Evolutionary conservation across 2,797 vertebrate genomes (phyloP).

Genomic region (Rhinella marina): DNA sequence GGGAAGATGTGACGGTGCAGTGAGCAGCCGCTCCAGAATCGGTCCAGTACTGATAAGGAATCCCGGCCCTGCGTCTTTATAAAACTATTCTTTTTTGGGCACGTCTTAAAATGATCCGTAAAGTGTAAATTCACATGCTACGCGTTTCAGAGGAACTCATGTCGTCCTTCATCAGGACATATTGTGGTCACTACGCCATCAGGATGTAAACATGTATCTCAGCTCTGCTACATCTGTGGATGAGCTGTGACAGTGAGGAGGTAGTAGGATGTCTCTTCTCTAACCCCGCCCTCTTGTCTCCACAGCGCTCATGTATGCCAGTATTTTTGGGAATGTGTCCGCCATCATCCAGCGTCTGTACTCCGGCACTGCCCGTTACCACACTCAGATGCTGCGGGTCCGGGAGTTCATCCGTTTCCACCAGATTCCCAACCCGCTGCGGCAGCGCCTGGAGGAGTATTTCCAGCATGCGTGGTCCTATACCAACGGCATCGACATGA

Average conservation of each 20-base stretch:
- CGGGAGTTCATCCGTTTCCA: slow-evolving; percentile 90
- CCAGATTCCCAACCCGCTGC: slow-evolving; percentile 87
- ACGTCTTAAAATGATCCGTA: too few relatives aligned
- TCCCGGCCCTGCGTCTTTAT: too few relatives aligned
- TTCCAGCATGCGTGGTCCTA: slow-evolving; percentile 87
- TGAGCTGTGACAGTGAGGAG: background rate
- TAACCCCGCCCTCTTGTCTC: slow-evolving; percentile 13
- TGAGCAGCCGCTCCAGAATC: too few relatives aligned
- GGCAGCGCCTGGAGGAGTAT: slow-evolving; percentile 84
- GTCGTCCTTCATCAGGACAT: too few relatives aligned
- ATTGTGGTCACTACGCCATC: too few relatives aligned
- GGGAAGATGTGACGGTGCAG: too few relatives aligned
- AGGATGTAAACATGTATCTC: background rate
- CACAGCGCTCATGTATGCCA: slow-evolving; percentile 88
- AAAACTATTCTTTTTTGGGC: too few relatives aligned
- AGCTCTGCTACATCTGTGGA: background rate
- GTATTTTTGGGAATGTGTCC: slow-evolving; percentile 89
- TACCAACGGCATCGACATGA: slow-evolving; percentile 86
- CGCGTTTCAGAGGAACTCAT: too few relatives aligned
- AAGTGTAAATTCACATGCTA: too few relatives aligned
- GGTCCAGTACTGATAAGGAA: too few relatives aligned
- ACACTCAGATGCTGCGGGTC: slow-evolving; percentile 88
- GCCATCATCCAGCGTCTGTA: slow-evolving; percentile 91
- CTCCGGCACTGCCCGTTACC: slow-evolving; percentile 87
- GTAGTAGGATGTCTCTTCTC: background rate